phyloP scores from a whole-genome alignment of 2,888 invertebrate genomes.

The Tuta absoluta region DNA sequence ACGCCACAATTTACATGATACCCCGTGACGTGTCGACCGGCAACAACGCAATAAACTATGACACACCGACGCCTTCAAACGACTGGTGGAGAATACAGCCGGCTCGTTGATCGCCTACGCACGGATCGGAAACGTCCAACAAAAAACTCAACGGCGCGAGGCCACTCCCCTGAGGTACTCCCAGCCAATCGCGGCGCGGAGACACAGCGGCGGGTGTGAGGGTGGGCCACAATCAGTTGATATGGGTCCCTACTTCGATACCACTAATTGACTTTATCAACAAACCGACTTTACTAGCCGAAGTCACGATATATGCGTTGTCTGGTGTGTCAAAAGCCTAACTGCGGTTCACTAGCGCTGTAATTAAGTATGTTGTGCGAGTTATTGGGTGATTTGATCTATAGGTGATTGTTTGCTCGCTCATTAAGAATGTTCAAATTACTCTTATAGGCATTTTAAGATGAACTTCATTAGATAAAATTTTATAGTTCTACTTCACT shows the following conservation, averaged over 20 bases:
- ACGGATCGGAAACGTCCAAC: slow-evolving; percentile 64
- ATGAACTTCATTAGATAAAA: not conserved
- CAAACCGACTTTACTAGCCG: slow-evolving; percentile 79
- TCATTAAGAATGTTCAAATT: not conserved
- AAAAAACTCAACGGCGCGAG: slow-evolving; percentile 69
- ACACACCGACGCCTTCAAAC: slow-evolving; percentile 77
- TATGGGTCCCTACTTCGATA: slow-evolving; percentile 78
- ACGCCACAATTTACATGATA: slow-evolving; percentile 71
- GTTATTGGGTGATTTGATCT: slow-evolving; percentile 67
- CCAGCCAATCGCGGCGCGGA: slow-evolving; percentile 65
- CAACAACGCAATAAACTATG: slow-evolving; percentile 76
- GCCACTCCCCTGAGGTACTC: slow-evolving; percentile 71
- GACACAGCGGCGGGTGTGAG: slow-evolving; percentile 61
- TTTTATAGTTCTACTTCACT: not conserved
- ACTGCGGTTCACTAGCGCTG: slow-evolving; percentile 70
- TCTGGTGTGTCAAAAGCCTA: slow-evolving; percentile 78
- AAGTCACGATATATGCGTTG: slow-evolving; percentile 80
- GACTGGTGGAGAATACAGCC: slow-evolving; percentile 76
- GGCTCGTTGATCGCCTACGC: slow-evolving; percentile 70
- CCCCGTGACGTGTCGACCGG: slow-evolving; percentile 59
- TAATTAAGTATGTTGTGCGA: slow-evolving; percentile 71
- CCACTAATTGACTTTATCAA: slow-evolving; percentile 81
- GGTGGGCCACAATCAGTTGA: slow-evolving; percentile 75
- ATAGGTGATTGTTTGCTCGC: slow-evolving; percentile 6
- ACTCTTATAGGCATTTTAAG: not conserved